phyloP scores from a whole-genome alignment of 2,888 invertebrate genomes.

The Diadromus collaris region DNA sequence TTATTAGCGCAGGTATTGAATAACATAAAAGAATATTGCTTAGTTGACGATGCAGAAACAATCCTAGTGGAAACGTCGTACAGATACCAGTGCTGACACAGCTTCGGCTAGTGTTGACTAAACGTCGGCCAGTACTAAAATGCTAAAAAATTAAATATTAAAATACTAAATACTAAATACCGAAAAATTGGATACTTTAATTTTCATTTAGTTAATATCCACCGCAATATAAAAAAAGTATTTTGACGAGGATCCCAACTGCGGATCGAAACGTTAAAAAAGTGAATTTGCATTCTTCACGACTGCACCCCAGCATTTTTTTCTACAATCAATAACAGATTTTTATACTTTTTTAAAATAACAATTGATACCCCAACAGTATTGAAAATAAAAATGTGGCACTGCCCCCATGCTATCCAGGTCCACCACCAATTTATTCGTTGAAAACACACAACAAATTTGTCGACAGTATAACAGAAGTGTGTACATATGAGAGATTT shows the following conservation, averaged over 20 bases:
- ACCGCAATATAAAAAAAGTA: too few relatives aligned
- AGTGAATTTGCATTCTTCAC: neutral
- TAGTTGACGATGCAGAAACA: too few relatives aligned
- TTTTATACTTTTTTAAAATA: neutral
- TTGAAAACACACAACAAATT: slow-evolving; percentile 1
- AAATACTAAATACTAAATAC: neutral
- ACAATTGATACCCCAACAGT: neutral
- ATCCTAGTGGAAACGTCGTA: too few relatives aligned
- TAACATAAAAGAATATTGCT: too few relatives aligned
- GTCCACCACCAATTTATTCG: neutral
- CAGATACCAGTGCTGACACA: too few relatives aligned
- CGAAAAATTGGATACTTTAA: neutral
- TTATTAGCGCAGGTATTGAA: too few relatives aligned
- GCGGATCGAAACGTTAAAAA: neutral
- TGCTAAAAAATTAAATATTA: neutral
- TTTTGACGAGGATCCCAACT: too few relatives aligned
- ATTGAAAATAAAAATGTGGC: neutral
- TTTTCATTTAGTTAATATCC: too few relatives aligned
- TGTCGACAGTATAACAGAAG: neutral
- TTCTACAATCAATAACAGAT: neutral
- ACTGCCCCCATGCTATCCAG: neutral
- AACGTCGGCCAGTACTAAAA: neutral
- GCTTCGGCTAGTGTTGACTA: too few relatives aligned
- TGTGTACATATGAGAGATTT: neutral
- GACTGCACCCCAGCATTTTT: neutral